Conservation (phyloP, 2,888 invertebrate genomes). For the Cryptosula pallasiana region DNA sequence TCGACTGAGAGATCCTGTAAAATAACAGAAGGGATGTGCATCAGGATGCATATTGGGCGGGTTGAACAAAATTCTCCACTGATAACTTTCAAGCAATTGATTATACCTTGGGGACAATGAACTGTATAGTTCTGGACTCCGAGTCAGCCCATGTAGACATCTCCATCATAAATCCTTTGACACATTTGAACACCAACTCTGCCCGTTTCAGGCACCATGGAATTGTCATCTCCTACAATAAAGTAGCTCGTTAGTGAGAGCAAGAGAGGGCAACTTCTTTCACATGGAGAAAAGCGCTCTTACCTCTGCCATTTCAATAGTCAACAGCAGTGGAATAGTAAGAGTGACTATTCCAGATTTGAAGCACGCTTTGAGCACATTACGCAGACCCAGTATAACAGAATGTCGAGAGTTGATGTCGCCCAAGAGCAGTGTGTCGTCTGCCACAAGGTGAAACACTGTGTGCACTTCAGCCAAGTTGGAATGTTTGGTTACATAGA, state of each 20-base stretch:
- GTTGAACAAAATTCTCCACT: too few relatives aligned
- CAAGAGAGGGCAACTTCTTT: too few relatives aligned
- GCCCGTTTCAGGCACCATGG: conserved; percentile 93
- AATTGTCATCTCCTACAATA: conserved; percentile 68
- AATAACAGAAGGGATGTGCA: too few relatives aligned
- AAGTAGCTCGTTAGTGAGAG: conserved; percentile 24
- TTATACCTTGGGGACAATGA: conserved; percentile 71
- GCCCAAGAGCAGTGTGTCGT: conserved; percentile 58
- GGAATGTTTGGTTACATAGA: conserved; percentile 64
- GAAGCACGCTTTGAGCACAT: conserved; percentile 91
- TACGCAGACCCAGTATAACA: conserved; percentile 86
- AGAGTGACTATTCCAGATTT: conserved; percentile 87
- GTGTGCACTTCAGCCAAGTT: conserved; percentile 90
- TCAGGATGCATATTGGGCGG: too few relatives aligned
- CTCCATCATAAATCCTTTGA: conserved; percentile 99
- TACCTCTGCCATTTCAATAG: conserved; percentile 91
- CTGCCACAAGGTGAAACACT: conserved; percentile 89
- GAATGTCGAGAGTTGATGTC: conserved; percentile 95
- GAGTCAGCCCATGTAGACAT: conserved; percentile 72
- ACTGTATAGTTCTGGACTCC: conserved; percentile 65
- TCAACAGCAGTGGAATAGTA: conserved; percentile 83
- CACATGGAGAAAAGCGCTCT: too few relatives aligned
- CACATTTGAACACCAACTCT: conserved; percentile 95
- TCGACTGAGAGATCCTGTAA: conserved; percentile 71
- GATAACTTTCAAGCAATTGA: not conserved